Evolutionary conservation across 37 sponge, comb jelly and placozoan species (phyloP).

Genomic region (Eunapius fragilis): DNA sequence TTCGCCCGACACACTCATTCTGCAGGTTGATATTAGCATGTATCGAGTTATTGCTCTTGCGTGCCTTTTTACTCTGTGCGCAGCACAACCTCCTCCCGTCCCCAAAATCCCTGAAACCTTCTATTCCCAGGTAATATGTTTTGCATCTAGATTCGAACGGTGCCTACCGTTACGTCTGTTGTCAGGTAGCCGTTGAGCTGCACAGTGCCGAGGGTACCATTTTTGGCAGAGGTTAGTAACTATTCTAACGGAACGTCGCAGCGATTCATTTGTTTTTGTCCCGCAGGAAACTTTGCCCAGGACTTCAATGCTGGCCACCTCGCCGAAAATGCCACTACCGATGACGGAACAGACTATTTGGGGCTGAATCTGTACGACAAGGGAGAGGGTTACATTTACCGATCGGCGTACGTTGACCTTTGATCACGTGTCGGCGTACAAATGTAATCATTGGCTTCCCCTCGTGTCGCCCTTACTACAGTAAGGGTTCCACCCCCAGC

Average conservation of each 20-base stretch:
- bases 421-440: not conserved
- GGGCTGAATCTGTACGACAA: not conserved
- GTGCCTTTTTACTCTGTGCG: slow-evolving; percentile 11
- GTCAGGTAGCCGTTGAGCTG: slow-evolving; percentile 2
- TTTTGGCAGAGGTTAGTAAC: slow-evolving; percentile 10
- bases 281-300: not conserved
- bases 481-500: not conserved
- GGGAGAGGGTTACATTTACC: not conserved
- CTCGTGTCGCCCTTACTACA: too few species aligned
- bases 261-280: not conserved
- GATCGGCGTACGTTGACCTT: not conserved
- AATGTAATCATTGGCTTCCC: not conserved
- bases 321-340: not conserved
- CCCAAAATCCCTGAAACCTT: slow-evolving; percentile 36
- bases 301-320: not conserved
- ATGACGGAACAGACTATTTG: not conserved
- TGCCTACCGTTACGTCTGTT: not conserved
- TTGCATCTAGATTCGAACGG: not conserved
- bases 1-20: not conserved
- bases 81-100: slow-evolving; percentile 27
- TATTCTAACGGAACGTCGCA: too few species aligned
- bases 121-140: not conserved
- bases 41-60: slow-evolving; percentile 8
- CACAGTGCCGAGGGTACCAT: slow-evolving; percentile 2
- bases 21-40: not conserved